phyloP scores from a whole-genome alignment of 2,113 vertebrate genomes.

The Dinomys branickii region DNA sequence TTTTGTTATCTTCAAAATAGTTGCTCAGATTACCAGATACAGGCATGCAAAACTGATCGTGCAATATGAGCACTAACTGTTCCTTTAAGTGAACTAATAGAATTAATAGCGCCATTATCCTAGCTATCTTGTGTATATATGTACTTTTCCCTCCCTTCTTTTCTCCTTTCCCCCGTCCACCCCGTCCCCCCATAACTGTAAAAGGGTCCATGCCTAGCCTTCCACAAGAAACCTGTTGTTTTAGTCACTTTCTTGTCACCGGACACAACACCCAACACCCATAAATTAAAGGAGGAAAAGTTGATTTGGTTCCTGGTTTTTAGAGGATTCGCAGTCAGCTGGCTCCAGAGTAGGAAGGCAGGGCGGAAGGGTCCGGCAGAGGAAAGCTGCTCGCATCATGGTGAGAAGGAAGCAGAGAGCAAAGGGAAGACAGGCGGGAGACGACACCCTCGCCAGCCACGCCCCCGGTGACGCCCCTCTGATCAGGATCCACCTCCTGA shows the following conservation, averaged over 20 bases:
- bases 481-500: not conserved
- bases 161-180: not conserved
- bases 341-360: not conserved
- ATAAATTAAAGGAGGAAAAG: not conserved
- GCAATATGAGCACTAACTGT: no score
- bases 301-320: not conserved
- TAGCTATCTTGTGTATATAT: no score
- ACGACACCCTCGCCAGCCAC: not conserved
- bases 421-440: not conserved
- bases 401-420: not conserved
- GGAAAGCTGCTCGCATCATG: not conserved
- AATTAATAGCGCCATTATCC: no score
- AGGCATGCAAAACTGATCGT: no score
- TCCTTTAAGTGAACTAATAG: no score
- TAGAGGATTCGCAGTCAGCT: not conserved
- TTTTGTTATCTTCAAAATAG: no score
- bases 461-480: not conserved
- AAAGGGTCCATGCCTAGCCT: constrained; percentile 63
- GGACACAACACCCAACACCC: not conserved
- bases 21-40: no score
- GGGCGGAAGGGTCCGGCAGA: not conserved
- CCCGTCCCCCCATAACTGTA: constrained; percentile 53
- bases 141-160: no score
- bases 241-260: not conserved
- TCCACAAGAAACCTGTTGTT: constrained; percentile 31